A percentile compares a stretch with the other conserved stretches of the same genome.
These are phyloP conservation scores for Troides oblongomaculatus DNA, from an alignment of 2,888 invertebrate genomes.

Conservation along the genomic window DNA sequence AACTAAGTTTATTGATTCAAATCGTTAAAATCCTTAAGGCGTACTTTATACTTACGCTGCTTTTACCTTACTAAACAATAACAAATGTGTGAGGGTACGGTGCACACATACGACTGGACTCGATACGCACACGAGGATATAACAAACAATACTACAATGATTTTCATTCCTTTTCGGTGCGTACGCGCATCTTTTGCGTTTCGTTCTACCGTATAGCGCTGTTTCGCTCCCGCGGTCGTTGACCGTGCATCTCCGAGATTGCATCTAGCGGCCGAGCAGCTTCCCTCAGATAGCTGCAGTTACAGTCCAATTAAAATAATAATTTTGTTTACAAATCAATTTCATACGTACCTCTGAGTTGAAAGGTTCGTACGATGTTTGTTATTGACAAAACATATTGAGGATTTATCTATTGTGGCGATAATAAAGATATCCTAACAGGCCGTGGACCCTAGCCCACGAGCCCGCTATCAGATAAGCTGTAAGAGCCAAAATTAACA, in stretches of 20 bases:
- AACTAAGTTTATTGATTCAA: slow-evolving; percentile 10
- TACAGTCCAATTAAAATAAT: slow-evolving; percentile 72
- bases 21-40: not conserved
- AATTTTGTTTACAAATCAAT: slow-evolving; percentile 38
- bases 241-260: slow-evolving; percentile 77
- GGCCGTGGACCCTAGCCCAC: no score
- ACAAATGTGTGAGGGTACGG: slow-evolving; percentile 6
- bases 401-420: no score
- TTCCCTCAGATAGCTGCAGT: slow-evolving; percentile 70
- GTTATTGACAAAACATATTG: no score
- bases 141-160: slow-evolving; percentile 73
- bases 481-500: no score
- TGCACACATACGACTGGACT: slow-evolving; percentile 54
- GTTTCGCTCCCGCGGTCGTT: slow-evolving; percentile 67
- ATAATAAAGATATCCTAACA: no score
- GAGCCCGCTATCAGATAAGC: no score
- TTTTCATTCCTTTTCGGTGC: slow-evolving; percentile 78
- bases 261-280: slow-evolving; percentile 77
- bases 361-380: not conserved
- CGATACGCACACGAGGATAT: slow-evolving; percentile 63
- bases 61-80: slow-evolving; percentile 16
- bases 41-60: not conserved
- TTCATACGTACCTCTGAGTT: not conserved
- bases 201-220: slow-evolving; percentile 52
- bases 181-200: slow-evolving; percentile 72